phyloP scores from a whole-genome alignment of 1,140 invertebrate species.

The Apis dorsata region DNA sequence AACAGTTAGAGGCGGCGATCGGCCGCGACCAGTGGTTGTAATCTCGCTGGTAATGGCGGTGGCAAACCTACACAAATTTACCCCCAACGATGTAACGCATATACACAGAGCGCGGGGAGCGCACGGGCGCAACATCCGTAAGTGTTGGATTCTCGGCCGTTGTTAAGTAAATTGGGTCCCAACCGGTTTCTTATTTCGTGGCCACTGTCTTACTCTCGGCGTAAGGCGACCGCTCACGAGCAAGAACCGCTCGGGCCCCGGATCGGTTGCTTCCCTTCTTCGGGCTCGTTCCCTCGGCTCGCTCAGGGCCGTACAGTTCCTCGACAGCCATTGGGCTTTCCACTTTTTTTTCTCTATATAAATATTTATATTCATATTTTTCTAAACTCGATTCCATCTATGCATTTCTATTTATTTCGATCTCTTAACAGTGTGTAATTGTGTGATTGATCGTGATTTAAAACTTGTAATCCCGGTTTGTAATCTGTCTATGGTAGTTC shows the following conservation, averaged over 20 bases:
- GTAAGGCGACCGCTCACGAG: neutral
- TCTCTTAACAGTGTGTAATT: too few relatives aligned
- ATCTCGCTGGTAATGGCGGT: slow-evolving; percentile 53
- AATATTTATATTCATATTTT: too few relatives aligned
- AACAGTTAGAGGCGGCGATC: slow-evolving; percentile 50
- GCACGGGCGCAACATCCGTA: slow-evolving; percentile 67
- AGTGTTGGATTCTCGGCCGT: slow-evolving; percentile 80
- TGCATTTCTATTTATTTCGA: too few relatives aligned
- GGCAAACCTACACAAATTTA: slow-evolving; percentile 46
- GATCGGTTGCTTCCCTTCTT: slow-evolving; percentile 61
- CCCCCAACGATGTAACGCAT: slow-evolving; percentile 49
- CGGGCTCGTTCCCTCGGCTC: slow-evolving; percentile 17
- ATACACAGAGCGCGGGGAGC: slow-evolving; percentile 1
- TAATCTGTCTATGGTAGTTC: too few relatives aligned
- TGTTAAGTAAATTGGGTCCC: slow-evolving; percentile 81
- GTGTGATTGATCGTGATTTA: too few relatives aligned
- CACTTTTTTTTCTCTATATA: neutral
- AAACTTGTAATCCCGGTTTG: too few relatives aligned
- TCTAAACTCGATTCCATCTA: too few relatives aligned
- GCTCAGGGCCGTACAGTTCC: slow-evolving; percentile 55
- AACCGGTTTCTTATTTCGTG: slow-evolving; percentile 80
- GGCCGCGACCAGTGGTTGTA: slow-evolving; percentile 49
- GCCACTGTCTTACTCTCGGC: slow-evolving; percentile 78
- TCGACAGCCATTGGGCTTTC: too few relatives aligned
- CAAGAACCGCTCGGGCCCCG: slow-evolving; percentile 22